A percentile compares a stretch with the other conserved stretches of the same genome.
phyloP scores from a whole-genome alignment of 1,140 invertebrate species.

The Amyelois transitella region DNA sequence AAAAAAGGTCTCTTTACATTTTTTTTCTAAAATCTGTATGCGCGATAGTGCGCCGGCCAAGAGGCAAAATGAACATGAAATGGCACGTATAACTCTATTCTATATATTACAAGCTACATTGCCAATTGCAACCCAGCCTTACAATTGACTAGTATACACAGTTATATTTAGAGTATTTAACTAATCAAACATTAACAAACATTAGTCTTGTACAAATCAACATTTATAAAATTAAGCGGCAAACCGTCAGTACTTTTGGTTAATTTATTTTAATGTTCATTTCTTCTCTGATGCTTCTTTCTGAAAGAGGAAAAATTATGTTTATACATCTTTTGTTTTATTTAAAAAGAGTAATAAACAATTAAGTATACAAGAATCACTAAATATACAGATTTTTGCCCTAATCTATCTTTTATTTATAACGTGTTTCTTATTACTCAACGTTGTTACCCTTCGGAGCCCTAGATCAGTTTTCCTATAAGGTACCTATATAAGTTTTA shows the following conservation, averaged over 20 bases:
- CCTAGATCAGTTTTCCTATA: too few relatives aligned
- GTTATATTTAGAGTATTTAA: slow-evolving; percentile 31
- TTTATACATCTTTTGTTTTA: background rate
- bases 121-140: slow-evolving; percentile 64
- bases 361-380: too few relatives aligned
- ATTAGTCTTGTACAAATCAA: slow-evolving; percentile 12
- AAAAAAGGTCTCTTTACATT: too few relatives aligned
- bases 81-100: slow-evolving; percentile 38
- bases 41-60: too few relatives aligned
- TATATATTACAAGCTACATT: slow-evolving; percentile 32
- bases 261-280: slow-evolving; percentile 24
- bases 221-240: slow-evolving; percentile 20
- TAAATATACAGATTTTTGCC: too few relatives aligned
- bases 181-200: slow-evolving; percentile 14
- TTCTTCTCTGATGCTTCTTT: slow-evolving; percentile 45
- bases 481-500: too few relatives aligned
- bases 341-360: background rate
- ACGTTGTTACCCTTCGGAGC: too few relatives aligned
- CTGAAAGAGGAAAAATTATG: slow-evolving; percentile 30
- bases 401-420: too few relatives aligned
- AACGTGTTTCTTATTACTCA: too few relatives aligned
- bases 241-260: slow-evolving; percentile 33
- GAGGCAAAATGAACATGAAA: too few relatives aligned
- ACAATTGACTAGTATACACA: slow-evolving; percentile 33
- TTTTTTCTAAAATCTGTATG: too few relatives aligned